Percentiles rank a stretch among this genome's conserved stretches.
These are phyloP conservation scores for Amphilophus citrinellus DNA, from an alignment of 2,113 vertebrate genomes.

Conservation along the genomic window DNA sequence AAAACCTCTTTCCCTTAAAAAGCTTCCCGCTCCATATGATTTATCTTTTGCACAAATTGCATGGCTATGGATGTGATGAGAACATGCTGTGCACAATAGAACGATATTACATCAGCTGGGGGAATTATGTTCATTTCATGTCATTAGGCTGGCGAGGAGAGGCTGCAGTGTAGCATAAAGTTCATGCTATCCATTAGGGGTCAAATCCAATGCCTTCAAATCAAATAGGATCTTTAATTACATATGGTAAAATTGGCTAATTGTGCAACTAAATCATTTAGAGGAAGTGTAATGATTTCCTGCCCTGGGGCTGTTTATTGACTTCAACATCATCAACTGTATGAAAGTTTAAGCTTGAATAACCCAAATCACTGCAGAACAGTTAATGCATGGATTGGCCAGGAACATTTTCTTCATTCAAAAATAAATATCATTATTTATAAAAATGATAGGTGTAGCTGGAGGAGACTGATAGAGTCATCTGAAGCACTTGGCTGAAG, in stretches of 20 bases:
- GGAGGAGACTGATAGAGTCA: neutral
- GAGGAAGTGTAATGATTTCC: constrained; percentile 36
- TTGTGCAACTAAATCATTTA: constrained; percentile 59
- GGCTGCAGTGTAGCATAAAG: neutral
- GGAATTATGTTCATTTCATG: constrained; percentile 24
- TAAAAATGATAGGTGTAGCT: no score
- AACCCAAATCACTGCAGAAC: neutral
- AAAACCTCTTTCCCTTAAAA: constrained; percentile 28
- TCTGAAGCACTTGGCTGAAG: neutral
- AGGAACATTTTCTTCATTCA: neutral
- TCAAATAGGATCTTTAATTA: constrained; percentile 61
- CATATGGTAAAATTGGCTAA: constrained; percentile 43
- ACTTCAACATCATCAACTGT: neutral
- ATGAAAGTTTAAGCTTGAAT: neutral
- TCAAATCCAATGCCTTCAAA: constrained; percentile 53
- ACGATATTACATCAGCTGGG: neutral
- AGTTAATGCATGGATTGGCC: neutral
- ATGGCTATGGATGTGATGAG: neutral
- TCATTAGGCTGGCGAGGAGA: constrained; percentile 26
- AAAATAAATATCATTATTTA: no score
- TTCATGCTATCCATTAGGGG: constrained; percentile 34
- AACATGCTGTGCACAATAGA: constrained; percentile 17
- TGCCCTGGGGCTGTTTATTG: constrained; percentile 11
- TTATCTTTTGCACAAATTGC: constrained; percentile 46
- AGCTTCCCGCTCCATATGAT: constrained; percentile 34